Evolutionary conservation across 2,888 invertebrate species (phyloP).

Genomic region (Brachypterus glaber): DNA sequence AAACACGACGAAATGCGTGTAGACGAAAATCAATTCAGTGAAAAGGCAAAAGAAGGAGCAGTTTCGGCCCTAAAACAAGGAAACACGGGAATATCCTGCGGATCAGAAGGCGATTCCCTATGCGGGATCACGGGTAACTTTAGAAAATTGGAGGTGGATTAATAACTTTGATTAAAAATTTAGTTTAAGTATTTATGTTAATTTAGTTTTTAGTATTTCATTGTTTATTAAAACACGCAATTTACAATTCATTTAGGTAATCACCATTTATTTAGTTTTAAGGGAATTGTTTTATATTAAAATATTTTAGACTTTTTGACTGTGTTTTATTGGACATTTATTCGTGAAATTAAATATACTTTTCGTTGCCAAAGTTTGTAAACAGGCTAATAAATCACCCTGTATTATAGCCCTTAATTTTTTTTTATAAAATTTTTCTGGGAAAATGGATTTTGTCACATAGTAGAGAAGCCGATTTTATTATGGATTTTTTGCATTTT

Average conservation of each 20-base stretch:
- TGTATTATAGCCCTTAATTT: no score
- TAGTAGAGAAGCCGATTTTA: no score
- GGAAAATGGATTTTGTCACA: no score
- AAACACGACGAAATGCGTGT: constrained; percentile 63
- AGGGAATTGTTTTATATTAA: no score
- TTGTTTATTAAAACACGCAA: neutral
- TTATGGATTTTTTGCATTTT: no score
- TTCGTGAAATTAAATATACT: no score
- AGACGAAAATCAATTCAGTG: constrained; percentile 57
- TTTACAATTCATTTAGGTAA: neutral
- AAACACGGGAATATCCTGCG: constrained; percentile 45
- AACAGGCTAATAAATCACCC: no score
- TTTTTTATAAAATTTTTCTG: no score
- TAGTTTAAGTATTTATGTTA: constrained; percentile 1
- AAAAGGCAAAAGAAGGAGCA: constrained; percentile 63
- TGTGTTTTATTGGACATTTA: no score
- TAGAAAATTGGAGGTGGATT: constrained; percentile 70
- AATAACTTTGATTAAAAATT: constrained; percentile 22
- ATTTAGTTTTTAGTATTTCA: neutral
- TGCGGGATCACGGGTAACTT: constrained; percentile 67
- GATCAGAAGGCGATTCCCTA: constrained; percentile 56
- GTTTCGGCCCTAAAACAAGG: constrained; percentile 61
- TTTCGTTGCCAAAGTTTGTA: no score
- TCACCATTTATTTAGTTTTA: no score
- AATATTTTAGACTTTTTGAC: no score